Evolutionary conservation across 2,113 vertebrate genomes (phyloP).

Genomic region (Acrocephalus arundinaceus): DNA sequence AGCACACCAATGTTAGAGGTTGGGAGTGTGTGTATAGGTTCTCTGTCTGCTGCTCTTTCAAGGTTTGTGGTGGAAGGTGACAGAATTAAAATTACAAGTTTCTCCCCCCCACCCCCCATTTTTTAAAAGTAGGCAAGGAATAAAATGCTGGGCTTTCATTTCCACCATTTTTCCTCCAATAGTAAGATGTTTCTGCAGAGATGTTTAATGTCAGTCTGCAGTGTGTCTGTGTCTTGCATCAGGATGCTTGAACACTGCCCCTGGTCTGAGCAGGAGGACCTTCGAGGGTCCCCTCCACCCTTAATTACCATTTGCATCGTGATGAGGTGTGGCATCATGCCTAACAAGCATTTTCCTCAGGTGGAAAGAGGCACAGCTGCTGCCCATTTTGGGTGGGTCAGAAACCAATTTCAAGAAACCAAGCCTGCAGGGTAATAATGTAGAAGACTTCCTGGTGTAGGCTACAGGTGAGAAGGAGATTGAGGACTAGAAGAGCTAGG

Average conservation of each 20-base stretch:
- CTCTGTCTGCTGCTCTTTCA: constrained; percentile 41
- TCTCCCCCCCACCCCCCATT: too few species aligned
- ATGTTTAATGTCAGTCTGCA: constrained; percentile 18
- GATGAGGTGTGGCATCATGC: background rate
- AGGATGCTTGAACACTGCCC: background rate
- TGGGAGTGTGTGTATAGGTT: background rate
- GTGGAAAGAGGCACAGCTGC: background rate
- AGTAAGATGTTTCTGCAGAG: background rate
- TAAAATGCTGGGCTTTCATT: constrained; percentile 41
- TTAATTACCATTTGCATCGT: background rate
- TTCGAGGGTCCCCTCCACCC: background rate
- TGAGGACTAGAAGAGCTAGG: background rate
- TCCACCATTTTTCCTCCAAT: background rate
- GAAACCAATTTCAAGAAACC: constrained; percentile 10
- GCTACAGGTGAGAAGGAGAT: background rate
- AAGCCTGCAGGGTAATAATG: background rate
- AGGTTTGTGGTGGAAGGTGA: background rate
- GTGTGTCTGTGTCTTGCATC: background rate
- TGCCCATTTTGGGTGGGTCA: background rate
- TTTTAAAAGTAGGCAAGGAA: background rate
- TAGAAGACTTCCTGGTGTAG: background rate
- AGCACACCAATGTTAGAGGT: background rate
- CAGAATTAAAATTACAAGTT: constrained; percentile 11
- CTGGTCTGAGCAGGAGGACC: background rate
- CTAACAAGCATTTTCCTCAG: background rate